These are phyloP conservation scores for Plusia festucae DNA, from an alignment of 2,888 invertebrate genomes.

Conservation along the genomic window DNA sequence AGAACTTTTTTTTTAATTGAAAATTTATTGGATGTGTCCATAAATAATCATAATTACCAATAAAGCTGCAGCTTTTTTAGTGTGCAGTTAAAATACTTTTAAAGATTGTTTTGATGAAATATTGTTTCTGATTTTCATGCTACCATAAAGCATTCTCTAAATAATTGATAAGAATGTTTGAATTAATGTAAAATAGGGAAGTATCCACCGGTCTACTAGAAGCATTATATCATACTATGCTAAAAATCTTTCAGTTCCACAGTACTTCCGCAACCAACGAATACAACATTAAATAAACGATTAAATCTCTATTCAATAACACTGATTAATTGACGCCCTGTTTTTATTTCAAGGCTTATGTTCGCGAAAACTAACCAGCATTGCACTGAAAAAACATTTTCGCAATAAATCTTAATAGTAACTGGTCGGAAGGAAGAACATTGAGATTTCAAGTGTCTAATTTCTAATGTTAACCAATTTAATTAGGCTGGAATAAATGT, in stretches of 20 bases:
- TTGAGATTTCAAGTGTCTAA: constrained; percentile 36
- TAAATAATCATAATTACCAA: too few relatives aligned
- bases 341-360: constrained; percentile 44
- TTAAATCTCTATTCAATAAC: constrained; percentile 31
- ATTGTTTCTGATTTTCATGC: neutral
- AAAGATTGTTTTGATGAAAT: too few relatives aligned
- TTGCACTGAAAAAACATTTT: constrained; percentile 29
- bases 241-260: neutral
- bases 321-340: constrained; percentile 38
- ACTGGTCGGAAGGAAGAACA: constrained; percentile 28
- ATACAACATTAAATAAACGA: constrained; percentile 24
- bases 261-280: constrained; percentile 20
- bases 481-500: constrained; percentile 1
- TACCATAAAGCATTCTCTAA: neutral
- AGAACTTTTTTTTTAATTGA: too few relatives aligned
- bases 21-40: too few relatives aligned
- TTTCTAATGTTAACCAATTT: constrained; percentile 41
- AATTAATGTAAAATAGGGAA: too few relatives aligned
- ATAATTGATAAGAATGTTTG: too few relatives aligned
- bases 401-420: constrained; percentile 32
- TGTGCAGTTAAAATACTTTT: too few relatives aligned
- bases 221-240: neutral
- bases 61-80: too few relatives aligned
- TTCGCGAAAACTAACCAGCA: constrained; percentile 34
- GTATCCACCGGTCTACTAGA: too few relatives aligned